Evolutionary conservation across 1,140 invertebrate genomes (phyloP), one percentile per base, ranked within the genome.

Genomic region (Ips typographus): DNA sequence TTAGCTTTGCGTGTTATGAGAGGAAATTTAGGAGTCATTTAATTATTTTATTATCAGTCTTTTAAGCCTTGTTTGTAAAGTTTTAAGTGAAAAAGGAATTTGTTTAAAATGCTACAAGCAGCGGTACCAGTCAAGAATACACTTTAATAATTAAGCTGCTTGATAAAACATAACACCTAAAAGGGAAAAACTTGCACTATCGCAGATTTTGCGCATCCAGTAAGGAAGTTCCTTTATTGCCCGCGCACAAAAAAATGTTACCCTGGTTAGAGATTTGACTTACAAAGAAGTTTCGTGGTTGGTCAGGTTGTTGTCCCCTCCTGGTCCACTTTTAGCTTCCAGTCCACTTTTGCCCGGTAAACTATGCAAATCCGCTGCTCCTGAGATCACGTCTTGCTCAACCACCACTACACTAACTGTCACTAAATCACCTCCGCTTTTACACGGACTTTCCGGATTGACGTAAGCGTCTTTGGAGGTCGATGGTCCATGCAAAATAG

Each of bases 221-320:
- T 22, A 22, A 22, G 22, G 22, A 22, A 22, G 22, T 22, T 22
- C 22, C 22, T 22, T 22, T 22, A 22, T 22, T 22, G 22, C 22
- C 22, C 22, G 22, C 22, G 22, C 22, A 22, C 22, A 22, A 22
- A 22, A 22, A 22, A 22, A 22, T 22, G 22, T 22, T 22, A 22
- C 22, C 22, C 22, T 22, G 22, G 22, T 22, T 22, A 22, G 22
- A 22, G 22, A 22, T 22, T 22, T 22, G 22, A 22, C 53, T 61
- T 61, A 73, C 53, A 74, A 44, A 39, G 67, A 72, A 22, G 71
- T 72, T 60, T 72, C 72, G 47, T 65, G 70, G 59, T 66, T 62
- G 37, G 64, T 44, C 65, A 55, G 52, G 36, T 55, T 55, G 47
- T 60, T 43, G n/a, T 68, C 63, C 47, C 55, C 62, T 55, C 40